Evolutionary conservation across 1,140 invertebrate species (phyloP).

Genomic region (Pseudachorutes palmiensis): DNA sequence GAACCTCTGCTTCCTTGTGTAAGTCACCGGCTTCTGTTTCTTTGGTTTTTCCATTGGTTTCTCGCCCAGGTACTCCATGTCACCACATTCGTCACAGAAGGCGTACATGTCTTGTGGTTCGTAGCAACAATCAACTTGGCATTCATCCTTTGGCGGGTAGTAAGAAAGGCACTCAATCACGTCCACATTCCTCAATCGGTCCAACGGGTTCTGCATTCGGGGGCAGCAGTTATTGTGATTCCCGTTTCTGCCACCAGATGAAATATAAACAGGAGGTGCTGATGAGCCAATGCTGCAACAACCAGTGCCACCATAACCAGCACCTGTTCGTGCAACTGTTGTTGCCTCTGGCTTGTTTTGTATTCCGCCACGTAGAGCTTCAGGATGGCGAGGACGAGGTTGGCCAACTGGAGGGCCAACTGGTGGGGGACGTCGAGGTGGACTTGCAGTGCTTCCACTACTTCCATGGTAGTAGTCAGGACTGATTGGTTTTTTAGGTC

Average conservation of each 20-base stretch:
- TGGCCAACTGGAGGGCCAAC: no score
- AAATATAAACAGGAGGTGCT: neutral
- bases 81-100: neutral
- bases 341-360: neutral
- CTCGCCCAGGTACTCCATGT: neutral
- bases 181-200: neutral
- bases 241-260: neutral
- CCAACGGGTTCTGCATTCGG: neutral
- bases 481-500: no score
- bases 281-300: neutral
- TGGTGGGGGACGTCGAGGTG: no score
- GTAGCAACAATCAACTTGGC: neutral
- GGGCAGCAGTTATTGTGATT: neutral
- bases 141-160: neutral
- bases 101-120: neutral
- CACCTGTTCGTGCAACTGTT: neutral
- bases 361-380: no score
- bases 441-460: no score
- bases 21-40: neutral
- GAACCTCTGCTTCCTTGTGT: slow-evolving; percentile 1
- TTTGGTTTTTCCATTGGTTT: neutral
- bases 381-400: no score
- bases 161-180: slow-evolving; percentile 5
- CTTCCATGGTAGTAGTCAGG: no score
- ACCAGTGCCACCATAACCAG: neutral